Evolutionary conservation across 2,113 vertebrate species (phyloP), one percentile per base, ranked within the genome.

Genomic region (Corynorhinus townsendii): DNA sequence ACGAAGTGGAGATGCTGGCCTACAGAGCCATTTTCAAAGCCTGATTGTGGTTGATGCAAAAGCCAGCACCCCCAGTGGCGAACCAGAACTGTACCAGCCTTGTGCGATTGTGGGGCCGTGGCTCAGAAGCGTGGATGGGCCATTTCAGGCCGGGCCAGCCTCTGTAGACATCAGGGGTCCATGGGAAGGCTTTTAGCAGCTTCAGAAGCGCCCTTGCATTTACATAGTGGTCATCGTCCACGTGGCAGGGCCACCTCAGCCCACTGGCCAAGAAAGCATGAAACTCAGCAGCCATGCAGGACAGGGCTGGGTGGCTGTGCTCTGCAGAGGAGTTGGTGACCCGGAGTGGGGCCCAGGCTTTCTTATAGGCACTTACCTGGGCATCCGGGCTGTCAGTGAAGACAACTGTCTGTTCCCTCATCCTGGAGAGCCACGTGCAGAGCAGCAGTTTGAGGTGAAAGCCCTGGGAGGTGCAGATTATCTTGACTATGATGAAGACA

Each of bases 161-260:
- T 86, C 99, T 93, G 4, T 99, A 99, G 96, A 99, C n/a, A 0
- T 99, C 99, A 0, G 87, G 76, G 0, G 94, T 94, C 0, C 30
- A 97, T 0, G 98, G 97, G 64, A 99, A 99, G 82, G 98, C 90
- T 0, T 97, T 98, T 89, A 99, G 98, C 91, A 99, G 97, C 79
- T 97, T 97, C 56, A 99, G 96, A 80, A 99, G 98, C 0, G 98
- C 98, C 33, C 16, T 82, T 5, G 98, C 98, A 95, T 99, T 99
- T 95, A 99, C 82, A 8, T 99, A 99, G 97, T 99, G 99, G 90
- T 99, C 99, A 0, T 99, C 99, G 19, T 99, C 99, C 85, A 99
- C 98, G 3, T 99, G 99, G 93, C 99, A 99, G 97, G 99, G 99
- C 99, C 99, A 99, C 99, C 98, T 98, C 90, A 97, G 98, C 68